Evolutionary conservation across 2,797 vertebrate species (phyloP).

Genomic region (Toxotes lorentzi): DNA sequence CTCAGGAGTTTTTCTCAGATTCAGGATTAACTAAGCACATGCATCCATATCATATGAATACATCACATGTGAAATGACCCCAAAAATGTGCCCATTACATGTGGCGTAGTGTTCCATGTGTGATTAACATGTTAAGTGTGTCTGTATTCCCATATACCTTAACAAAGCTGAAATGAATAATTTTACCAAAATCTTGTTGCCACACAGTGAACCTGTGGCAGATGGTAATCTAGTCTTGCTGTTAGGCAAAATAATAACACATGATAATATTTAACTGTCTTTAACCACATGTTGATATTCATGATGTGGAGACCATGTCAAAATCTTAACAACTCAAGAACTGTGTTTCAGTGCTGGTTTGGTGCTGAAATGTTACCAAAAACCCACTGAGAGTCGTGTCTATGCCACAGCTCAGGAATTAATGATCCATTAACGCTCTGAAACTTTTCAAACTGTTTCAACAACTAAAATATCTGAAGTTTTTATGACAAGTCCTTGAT

Average conservation of each 20-base stretch:
- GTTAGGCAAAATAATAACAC: slow-evolving; percentile 5
- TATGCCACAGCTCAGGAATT: no score
- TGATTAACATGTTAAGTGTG: neutral
- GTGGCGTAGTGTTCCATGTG: neutral
- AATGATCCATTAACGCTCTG: neutral
- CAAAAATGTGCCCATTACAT: neutral
- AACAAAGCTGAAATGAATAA: neutral
- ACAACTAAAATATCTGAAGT: neutral
- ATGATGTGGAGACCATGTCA: neutral
- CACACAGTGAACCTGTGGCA: neutral
- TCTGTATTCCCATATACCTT: neutral
- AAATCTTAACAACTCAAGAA: neutral
- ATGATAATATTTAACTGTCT: neutral
- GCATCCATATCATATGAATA: neutral
- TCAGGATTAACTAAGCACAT: no score
- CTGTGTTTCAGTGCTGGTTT: neutral
- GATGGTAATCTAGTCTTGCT: neutral
- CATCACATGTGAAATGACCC: neutral
- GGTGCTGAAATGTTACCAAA: neutral
- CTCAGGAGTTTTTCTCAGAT: no score
- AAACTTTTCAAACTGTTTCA: neutral
- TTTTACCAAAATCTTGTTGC: neutral
- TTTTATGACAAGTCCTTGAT: neutral
- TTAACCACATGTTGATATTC: neutral
- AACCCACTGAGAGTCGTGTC: neutral